Conservation (phyloP, 1,140 invertebrate species). For the Papilio machaon region DNA sequence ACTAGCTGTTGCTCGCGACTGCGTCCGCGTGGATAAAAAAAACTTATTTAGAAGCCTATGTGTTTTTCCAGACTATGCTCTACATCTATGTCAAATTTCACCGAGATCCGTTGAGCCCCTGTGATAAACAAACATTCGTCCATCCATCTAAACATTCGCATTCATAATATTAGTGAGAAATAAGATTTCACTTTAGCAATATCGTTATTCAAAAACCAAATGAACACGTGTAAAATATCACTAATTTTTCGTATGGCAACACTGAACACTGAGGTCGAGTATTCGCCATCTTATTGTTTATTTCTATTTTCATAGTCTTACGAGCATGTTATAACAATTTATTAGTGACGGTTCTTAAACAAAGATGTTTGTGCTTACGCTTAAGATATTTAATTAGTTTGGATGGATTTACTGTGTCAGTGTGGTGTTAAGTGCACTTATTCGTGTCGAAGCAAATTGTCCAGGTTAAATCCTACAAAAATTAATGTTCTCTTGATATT, state of each 20-base stretch:
- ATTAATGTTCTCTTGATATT: background rate
- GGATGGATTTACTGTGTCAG: constrained; percentile 25
- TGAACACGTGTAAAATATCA: background rate
- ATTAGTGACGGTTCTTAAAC: background rate
- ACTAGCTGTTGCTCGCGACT: too few relatives aligned
- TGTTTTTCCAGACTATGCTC: too few relatives aligned
- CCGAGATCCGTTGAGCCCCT: too few relatives aligned
- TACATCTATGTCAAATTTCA: too few relatives aligned
- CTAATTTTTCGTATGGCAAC: background rate
- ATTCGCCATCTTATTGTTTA: constrained; percentile 34
- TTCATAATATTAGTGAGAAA: too few relatives aligned
- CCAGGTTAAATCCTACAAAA: background rate
- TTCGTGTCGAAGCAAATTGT: constrained; percentile 13
- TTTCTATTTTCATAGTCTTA: background rate
- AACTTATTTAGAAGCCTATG: too few relatives aligned
- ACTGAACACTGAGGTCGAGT: constrained; percentile 10
- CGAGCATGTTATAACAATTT: background rate
- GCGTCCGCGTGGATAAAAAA: too few relatives aligned
- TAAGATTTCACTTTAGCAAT: too few relatives aligned
- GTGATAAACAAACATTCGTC: too few relatives aligned
- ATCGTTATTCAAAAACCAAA: background rate
- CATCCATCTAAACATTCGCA: too few relatives aligned
- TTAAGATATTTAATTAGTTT: constrained; percentile 29
- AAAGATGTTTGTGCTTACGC: background rate
- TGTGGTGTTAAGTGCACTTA: constrained; percentile 26